A percentile compares a stretch with the other conserved stretches of the same genome.
These are phyloP conservation scores for Brachionus manjavacas DNA, from an alignment of 1,140 invertebrate species.

Conservation along the genomic window DNA sequence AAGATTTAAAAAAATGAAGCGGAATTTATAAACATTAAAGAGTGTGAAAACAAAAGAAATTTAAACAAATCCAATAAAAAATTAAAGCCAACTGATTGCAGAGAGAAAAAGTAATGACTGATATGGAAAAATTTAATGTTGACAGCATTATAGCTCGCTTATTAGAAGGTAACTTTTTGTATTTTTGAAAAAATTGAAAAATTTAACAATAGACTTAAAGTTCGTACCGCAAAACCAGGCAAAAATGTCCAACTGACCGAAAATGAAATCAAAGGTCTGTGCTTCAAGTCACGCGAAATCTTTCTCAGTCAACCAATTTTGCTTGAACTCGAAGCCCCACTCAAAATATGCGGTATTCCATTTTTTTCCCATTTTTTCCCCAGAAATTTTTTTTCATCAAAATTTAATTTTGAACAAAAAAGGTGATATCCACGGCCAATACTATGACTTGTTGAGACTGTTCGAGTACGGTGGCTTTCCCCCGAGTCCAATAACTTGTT, in stretches of 20 bases:
- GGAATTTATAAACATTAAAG: not conserved
- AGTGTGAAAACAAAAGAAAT: not conserved
- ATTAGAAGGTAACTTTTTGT: constrained; percentile 62
- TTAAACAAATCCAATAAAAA: not conserved
- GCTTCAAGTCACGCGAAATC: constrained; percentile 73
- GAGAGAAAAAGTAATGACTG: constrained; percentile 63
- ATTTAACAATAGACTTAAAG: constrained; percentile 55
- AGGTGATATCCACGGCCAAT: constrained; percentile 87
- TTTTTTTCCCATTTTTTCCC: not conserved
- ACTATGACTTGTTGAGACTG: constrained; percentile 90
- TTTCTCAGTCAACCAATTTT: constrained; percentile 67
- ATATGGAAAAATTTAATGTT: constrained; percentile 82
- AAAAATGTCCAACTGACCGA: constrained; percentile 92
- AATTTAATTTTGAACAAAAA: not conserved
- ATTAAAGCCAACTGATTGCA: not conserved
- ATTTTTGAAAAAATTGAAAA: not conserved
- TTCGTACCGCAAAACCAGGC: constrained; percentile 80
- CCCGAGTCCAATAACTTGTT: constrained; percentile 99
- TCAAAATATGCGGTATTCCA: constrained; percentile 65
- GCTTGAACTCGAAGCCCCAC: constrained; percentile 64
- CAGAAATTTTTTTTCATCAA: not conserved
- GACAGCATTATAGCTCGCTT: constrained; percentile 89
- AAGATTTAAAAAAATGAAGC: not conserved
- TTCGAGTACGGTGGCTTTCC: constrained; percentile 99
- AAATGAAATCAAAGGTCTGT: constrained; percentile 82